Percentiles rank a stretch among this genome's conserved stretches.
These are phyloP conservation scores for Coccyzus lansbergi DNA, from an alignment of 2,797 vertebrate genomes.

Conservation along the genomic window DNA sequence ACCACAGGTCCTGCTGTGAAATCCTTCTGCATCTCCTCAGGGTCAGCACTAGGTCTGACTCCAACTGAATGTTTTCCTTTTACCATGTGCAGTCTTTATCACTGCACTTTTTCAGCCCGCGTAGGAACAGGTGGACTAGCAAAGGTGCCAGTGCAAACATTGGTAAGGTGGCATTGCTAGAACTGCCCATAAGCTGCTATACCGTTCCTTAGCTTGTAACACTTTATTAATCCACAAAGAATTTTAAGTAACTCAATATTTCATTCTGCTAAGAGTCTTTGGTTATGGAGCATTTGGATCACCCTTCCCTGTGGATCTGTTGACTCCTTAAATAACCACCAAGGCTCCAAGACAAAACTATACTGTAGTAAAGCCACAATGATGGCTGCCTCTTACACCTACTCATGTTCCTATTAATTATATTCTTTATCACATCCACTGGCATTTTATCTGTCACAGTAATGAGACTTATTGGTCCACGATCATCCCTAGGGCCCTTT, in stretches of 20 bases:
- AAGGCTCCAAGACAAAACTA: background rate
- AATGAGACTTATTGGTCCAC: background rate
- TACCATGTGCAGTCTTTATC: background rate
- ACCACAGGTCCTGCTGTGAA: conserved; percentile 31
- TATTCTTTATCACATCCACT: background rate
- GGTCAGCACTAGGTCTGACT: conserved; percentile 20
- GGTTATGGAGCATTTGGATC: background rate
- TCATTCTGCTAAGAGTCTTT: background rate
- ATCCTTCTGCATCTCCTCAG: conserved; percentile 15
- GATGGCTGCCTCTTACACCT: background rate
- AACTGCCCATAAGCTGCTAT: background rate
- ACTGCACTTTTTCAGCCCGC: background rate
- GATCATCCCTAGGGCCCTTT: background rate
- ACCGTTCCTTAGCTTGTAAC: background rate
- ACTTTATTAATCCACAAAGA: background rate
- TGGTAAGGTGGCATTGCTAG: background rate
- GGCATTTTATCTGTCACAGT: background rate
- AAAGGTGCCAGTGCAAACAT: background rate
- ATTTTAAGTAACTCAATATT: background rate
- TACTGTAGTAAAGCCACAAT: background rate
- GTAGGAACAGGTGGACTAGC: background rate
- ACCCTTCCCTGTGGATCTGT: background rate
- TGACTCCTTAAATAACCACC: background rate
- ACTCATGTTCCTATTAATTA: background rate
- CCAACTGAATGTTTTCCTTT: background rate